Evolutionary conservation across 2,888 invertebrate genomes (phyloP).

Genomic region (Coleophora deauratella): DNA sequence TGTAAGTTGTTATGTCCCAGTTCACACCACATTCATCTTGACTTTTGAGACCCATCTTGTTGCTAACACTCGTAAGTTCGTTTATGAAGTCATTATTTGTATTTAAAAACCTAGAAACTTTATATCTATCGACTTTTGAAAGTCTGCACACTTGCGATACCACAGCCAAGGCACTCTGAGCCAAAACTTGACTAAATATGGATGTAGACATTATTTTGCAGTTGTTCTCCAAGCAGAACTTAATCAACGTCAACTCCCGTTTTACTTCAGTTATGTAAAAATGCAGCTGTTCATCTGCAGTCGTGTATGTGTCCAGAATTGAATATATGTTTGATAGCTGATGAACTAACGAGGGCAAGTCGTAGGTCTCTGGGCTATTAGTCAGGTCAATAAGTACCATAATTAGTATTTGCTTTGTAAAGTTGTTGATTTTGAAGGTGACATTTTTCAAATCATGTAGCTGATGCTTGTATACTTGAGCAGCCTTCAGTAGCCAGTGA

Average conservation of each 20-base stretch:
- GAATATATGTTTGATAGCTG: conserved; percentile 65
- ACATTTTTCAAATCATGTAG: conserved; percentile 62
- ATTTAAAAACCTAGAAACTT: conserved; percentile 61
- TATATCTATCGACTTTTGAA: conserved; percentile 64
- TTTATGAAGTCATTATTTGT: conserved; percentile 58
- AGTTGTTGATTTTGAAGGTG: conserved; percentile 64
- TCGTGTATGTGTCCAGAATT: conserved; percentile 58
- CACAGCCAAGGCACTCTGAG: conserved; percentile 63
- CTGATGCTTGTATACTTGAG: conserved; percentile 57
- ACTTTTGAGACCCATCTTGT: conserved; percentile 29
- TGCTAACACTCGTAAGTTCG: conserved; percentile 43
- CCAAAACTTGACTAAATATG: conserved; percentile 58
- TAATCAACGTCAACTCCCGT: conserved; percentile 62
- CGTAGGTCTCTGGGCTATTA: conserved; percentile 61
- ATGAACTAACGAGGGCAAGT: conserved; percentile 55
- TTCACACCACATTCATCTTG: conserved; percentile 30
- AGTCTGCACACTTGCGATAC: conserved; percentile 68
- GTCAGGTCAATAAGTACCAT: conserved; percentile 67
- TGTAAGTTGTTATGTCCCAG: conserved; percentile 67
- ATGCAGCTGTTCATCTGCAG: conserved; percentile 54
- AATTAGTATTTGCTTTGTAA: conserved; percentile 65
- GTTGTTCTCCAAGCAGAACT: conserved; percentile 66
- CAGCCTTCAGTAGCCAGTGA: conserved; percentile 66
- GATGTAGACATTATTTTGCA: conserved; percentile 67
- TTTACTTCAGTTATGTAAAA: conserved; percentile 67